Evolutionary conservation across 2,797 vertebrate genomes (phyloP).

Genomic region (Thamnophis elegans): DNA sequence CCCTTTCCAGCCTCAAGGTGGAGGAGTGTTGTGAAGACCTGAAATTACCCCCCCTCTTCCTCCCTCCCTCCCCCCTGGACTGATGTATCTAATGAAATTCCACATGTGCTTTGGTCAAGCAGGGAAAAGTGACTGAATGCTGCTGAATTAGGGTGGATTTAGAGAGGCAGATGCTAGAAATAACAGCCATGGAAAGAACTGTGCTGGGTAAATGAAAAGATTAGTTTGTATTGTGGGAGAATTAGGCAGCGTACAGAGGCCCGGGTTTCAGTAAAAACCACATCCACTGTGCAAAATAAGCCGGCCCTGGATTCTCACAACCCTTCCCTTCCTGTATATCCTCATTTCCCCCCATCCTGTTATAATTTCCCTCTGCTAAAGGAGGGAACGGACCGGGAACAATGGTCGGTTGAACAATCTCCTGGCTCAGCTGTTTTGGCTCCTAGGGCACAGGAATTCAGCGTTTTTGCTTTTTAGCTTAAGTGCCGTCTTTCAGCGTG

Average conservation of each 20-base stretch:
- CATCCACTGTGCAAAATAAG: slow-evolving; percentile 4
- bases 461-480: neutral
- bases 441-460: neutral
- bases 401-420: neutral
- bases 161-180: neutral
- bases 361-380: neutral
- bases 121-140: neutral
- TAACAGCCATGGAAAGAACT: neutral
- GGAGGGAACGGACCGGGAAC: neutral
- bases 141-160: neutral
- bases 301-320: neutral
- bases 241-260: neutral
- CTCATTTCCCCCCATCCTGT: neutral
- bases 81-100: neutral
- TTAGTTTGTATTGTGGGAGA: slow-evolving; percentile 24
- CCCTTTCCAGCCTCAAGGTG: neutral
- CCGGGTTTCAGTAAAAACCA: neutral
- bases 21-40: neutral
- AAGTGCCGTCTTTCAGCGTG: neutral
- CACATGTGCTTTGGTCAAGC: neutral
- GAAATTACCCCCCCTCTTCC: neutral
- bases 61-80: neutral
- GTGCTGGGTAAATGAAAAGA: slow-evolving; percentile 21
- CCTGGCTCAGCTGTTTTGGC: neutral
- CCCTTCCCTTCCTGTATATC: slow-evolving; percentile 17